These are phyloP conservation scores for Podarcis lilfordi DNA, from an alignment of 2,797 vertebrate genomes.

Conservation along the genomic window DNA sequence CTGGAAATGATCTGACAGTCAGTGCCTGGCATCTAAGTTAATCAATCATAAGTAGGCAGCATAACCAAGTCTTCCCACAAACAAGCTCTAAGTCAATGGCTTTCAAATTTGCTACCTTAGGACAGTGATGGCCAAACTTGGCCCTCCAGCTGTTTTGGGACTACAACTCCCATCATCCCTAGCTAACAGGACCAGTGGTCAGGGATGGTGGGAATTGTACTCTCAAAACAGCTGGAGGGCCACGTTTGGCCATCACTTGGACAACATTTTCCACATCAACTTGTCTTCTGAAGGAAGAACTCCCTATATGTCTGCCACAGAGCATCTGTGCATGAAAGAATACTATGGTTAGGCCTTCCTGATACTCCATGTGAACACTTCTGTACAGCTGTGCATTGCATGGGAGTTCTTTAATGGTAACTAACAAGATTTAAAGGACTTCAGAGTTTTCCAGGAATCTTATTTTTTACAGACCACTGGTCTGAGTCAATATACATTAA, in stretches of 20 bases:
- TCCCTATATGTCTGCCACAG: background rate
- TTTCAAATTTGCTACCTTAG: background rate
- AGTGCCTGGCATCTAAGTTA: too few species aligned
- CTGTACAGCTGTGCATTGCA: background rate
- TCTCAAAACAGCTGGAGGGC: too few species aligned
- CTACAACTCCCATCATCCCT: too few species aligned
- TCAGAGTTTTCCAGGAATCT: background rate
- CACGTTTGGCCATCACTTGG: too few species aligned
- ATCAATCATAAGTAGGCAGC: too few species aligned
- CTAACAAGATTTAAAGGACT: background rate
- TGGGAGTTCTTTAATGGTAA: background rate
- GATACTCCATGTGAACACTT: background rate
- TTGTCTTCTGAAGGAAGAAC: background rate
- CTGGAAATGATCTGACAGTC: too few species aligned
- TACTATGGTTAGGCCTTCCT: background rate
- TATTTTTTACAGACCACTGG: background rate
- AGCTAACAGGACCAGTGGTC: too few species aligned
- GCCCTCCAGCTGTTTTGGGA: too few species aligned
- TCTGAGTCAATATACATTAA: background rate
- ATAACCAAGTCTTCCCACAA: too few species aligned
- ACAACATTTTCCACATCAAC: background rate
- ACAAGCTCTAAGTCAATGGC: background rate
- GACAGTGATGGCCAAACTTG: background rate
- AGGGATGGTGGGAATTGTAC: too few species aligned
- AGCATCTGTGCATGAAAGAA: too few species aligned